These are phyloP conservation scores for Cryptosula pallasiana DNA, from an alignment of 2,888 invertebrate species.

Conservation along the genomic window DNA sequence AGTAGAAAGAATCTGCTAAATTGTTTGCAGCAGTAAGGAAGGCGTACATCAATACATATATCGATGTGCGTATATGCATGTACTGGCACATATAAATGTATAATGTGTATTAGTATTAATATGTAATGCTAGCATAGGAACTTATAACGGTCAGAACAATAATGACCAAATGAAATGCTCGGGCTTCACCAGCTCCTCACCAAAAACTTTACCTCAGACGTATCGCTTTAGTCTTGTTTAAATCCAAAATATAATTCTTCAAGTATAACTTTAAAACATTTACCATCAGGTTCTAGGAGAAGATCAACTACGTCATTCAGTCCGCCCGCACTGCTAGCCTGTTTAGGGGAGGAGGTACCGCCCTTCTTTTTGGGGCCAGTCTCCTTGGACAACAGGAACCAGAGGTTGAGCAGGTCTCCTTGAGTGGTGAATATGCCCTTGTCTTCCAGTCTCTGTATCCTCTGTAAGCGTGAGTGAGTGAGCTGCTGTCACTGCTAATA, in stretches of 20 bases:
- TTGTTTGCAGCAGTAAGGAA: neutral
- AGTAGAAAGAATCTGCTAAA: too few relatives aligned
- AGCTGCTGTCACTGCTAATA: too few relatives aligned
- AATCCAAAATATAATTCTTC: too few relatives aligned
- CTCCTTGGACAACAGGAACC: conserved; percentile 18
- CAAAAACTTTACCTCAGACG: too few relatives aligned
- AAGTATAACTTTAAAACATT: too few relatives aligned
- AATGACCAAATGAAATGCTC: too few relatives aligned
- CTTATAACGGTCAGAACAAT: too few relatives aligned
- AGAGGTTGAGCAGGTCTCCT: conserved; percentile 15
- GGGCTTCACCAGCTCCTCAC: too few relatives aligned
- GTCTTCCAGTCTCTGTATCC: conserved; percentile 10
- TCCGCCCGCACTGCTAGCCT: neutral
- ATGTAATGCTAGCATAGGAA: too few relatives aligned
- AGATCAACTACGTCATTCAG: neutral
- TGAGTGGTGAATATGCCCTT: conserved; percentile 3
- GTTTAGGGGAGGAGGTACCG: neutral
- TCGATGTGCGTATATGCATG: neutral
- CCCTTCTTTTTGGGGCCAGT: neutral
- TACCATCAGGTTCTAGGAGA: conserved; percentile 15
- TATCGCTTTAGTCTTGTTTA: too few relatives aligned
- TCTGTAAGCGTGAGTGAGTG: too few relatives aligned
- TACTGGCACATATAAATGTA: neutral
- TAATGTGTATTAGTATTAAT: too few relatives aligned
- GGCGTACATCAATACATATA: neutral